Conservation (phyloP, 2,888 invertebrate genomes). For the Lordiphosa andalusiaca region DNA sequence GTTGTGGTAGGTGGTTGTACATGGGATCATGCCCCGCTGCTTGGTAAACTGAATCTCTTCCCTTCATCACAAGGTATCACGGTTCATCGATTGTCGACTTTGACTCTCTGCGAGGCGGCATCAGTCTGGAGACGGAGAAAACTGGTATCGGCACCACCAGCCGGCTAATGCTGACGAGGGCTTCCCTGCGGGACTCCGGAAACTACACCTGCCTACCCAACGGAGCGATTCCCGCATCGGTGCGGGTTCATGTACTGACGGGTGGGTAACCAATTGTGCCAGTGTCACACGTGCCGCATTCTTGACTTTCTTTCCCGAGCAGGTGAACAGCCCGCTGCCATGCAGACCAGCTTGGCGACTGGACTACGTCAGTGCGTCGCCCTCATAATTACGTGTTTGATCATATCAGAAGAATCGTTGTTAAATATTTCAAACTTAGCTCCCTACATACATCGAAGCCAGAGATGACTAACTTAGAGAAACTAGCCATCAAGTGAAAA, state of each 20-base stretch:
- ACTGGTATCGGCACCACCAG: constrained; percentile 92
- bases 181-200: constrained; percentile 91
- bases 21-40: background rate
- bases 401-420: constrained; percentile 79
- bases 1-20: constrained; percentile 82
- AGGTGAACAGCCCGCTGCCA: constrained; percentile 93
- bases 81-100: constrained; percentile 90
- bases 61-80: constrained; percentile 86
- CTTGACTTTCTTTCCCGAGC: background rate
- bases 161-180: constrained; percentile 91
- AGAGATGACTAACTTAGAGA: constrained; percentile 54
- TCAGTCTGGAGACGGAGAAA: constrained; percentile 93
- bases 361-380: constrained; percentile 58
- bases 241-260: constrained; percentile 91
- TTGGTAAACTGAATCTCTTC: background rate
- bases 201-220: constrained; percentile 95
- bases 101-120: constrained; percentile 91
- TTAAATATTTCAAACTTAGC: constrained; percentile 47
- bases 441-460: constrained; percentile 41
- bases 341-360: constrained; percentile 87
- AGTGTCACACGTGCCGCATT: too few relatives aligned
- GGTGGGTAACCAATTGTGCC: constrained; percentile 82
- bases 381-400: constrained; percentile 73
- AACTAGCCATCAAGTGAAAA: constrained; percentile 22
- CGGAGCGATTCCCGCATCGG: constrained; percentile 90